phyloP scores from a whole-genome alignment of 2,797 vertebrate genomes.

The Molossus alvarezi region DNA sequence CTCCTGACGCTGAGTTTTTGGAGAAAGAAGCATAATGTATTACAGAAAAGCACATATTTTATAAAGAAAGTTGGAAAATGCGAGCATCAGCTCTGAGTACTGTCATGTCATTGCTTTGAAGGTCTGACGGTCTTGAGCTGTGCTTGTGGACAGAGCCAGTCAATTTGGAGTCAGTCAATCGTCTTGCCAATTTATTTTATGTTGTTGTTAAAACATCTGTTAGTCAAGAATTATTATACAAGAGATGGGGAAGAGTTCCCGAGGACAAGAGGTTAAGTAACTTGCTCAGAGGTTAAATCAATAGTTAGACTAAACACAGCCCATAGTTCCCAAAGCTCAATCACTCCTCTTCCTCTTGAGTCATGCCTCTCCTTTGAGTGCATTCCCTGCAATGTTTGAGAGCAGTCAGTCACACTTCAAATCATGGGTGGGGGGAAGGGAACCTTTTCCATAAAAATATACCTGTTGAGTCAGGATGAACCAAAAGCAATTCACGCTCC shows the following conservation, averaged over 20 bases:
- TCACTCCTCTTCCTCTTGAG: conserved; percentile 53
- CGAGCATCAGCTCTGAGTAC: conserved; percentile 3
- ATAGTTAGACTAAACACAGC: conserved; percentile 78
- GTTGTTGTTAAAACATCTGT: conserved; percentile 79
- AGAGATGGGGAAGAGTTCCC: conserved; percentile 65
- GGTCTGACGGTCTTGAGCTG: conserved; percentile 61
- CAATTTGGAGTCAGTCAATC: conserved; percentile 53
- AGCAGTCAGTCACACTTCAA: conserved; percentile 22
- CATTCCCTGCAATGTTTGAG: conserved; percentile 5
- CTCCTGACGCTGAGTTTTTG: not conserved
- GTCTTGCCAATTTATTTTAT: conserved; percentile 70
- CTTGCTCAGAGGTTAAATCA: conserved; percentile 78
- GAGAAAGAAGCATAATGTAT: not conserved
- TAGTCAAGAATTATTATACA: conserved; percentile 73
- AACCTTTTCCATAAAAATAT: conserved; percentile 1
- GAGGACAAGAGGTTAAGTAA: conserved; percentile 81
- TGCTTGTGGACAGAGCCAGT: conserved; percentile 63
- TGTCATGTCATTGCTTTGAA: conserved; percentile 46
- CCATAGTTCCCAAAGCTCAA: conserved; percentile 71
- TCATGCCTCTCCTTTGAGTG: conserved; percentile 6
- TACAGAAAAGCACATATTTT: not conserved
- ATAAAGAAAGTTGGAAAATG: not conserved
- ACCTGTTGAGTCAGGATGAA: conserved; percentile 18
- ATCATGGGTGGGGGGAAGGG: not conserved
- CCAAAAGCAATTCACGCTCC: not conserved